Evolutionary conservation across 2,888 invertebrate species (phyloP), one percentile per base, ranked within the genome.

Genomic region (Rambutsinella grinnellia): DNA sequence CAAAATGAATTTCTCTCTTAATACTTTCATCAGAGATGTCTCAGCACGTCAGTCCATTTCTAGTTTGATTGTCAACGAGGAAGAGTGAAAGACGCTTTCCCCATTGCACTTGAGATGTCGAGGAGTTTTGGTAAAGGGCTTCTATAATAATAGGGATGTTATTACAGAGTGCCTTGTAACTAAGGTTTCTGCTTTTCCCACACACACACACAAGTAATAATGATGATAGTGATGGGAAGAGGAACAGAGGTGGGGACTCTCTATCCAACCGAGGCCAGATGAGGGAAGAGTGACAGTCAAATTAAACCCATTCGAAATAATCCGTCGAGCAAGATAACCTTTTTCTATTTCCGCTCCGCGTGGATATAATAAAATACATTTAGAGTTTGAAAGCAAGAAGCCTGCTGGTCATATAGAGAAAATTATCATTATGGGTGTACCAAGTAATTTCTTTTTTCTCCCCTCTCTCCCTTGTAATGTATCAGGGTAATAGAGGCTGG

Each of bases 291-390:
- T 70, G 76, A 76, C 76, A 76, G 69, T 76, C 76, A 76, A 69
- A 76, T 76, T 76, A 69, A 76, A 76, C 76, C 69, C 69, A 70
- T 76, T 76, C 69, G 65, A 76, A 76, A 65, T 76, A 76, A 76
- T 76, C 69, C 76, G 76, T 76, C 76, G 60, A 70, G 56, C 69
- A 63, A 76, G 69, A 70, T 76, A 76, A 76, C 76, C 69, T 60
- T 56, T 69, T 76, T 70, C 69, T 53, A 70, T 76, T 76, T 76
- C 76, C 69, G 76, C 65, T 69, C 36, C 66, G 47, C 24, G 61
- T 8, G 5, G 60, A 53, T 21, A 17, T n/a, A 65, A 51, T 24
- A 36, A 5, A 36, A 36, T 36, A 36, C 36, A 8, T 36, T 36
- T 13, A 36, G 13, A 36, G 36, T 36, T 8, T 5, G 6, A 36